Conservation (phyloP, 2,113 vertebrate genomes). For the Toxotes chatareus region DNA sequence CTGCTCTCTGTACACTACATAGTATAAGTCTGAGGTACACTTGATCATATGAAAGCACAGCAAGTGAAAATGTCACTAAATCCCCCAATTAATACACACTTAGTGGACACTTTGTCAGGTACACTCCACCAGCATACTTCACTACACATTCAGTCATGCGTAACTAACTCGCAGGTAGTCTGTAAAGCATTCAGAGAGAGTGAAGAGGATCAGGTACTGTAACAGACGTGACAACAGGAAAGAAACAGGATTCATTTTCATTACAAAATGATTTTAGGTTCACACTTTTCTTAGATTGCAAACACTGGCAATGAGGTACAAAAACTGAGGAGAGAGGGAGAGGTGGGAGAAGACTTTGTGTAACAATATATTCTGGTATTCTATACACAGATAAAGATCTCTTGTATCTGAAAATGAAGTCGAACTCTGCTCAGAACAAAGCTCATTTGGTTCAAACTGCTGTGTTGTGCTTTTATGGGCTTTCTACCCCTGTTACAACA, state of each 20-base stretch:
- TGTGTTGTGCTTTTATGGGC: too few species aligned
- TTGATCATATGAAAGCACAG: not conserved
- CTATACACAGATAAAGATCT: not conserved
- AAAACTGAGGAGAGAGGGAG: not conserved
- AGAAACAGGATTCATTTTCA: too few species aligned
- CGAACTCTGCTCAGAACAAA: too few species aligned
- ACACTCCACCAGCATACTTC: not conserved
- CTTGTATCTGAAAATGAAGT: too few species aligned
- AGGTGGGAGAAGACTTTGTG: not conserved
- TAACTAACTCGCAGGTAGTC: not conserved
- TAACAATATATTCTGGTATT: not conserved
- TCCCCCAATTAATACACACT: not conserved
- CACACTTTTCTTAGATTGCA: not conserved
- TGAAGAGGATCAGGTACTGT: not conserved
- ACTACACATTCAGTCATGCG: not conserved
- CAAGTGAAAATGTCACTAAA: not conserved
- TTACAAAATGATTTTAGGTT: not conserved
- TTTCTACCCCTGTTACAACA: too few species aligned
- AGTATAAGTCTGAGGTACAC: too few species aligned
- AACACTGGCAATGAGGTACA: not conserved
- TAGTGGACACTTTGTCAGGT: not conserved
- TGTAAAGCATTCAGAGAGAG: not conserved
- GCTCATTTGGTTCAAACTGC: too few species aligned
- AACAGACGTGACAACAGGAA: not conserved
- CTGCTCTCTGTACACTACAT: not conserved